Evolutionary conservation across 2,797 vertebrate genomes (phyloP).

Genomic region (Gouania willdenowi): DNA sequence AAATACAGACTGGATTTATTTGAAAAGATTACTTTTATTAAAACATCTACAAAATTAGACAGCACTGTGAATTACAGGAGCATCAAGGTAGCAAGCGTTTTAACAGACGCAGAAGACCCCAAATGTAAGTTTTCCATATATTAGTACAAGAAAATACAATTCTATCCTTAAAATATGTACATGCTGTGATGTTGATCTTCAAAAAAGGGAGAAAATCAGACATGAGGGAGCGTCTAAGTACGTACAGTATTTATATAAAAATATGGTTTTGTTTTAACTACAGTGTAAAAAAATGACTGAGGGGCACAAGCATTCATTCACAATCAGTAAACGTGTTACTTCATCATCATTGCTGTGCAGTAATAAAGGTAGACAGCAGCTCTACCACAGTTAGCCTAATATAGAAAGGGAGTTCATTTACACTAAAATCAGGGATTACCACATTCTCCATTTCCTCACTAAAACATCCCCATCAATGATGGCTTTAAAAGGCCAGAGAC

Average conservation of each 20-base stretch:
- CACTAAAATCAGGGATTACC: constrained; percentile 10
- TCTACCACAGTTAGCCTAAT: constrained; percentile 38
- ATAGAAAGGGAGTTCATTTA: constrained; percentile 13
- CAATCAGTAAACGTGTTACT: constrained; percentile 38
- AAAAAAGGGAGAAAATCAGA: constrained; percentile 61
- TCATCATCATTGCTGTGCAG: constrained; percentile 37
- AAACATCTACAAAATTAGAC: constrained; percentile 82
- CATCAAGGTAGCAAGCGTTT: constrained; percentile 71
- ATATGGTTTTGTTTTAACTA: constrained; percentile 66
- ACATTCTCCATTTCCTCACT: constrained; percentile 11
- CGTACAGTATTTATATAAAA: constrained; percentile 61
- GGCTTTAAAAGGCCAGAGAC: too few relatives aligned
- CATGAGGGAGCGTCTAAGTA: constrained; percentile 50
- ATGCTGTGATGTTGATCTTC: constrained; percentile 69
- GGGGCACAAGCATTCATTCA: constrained; percentile 55
- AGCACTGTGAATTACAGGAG: constrained; percentile 63
- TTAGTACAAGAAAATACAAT: constrained; percentile 87
- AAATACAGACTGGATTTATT: constrained; percentile 53
- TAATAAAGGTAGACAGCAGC: constrained; percentile 32
- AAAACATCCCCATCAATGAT: too few relatives aligned
- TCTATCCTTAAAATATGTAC: constrained; percentile 85
- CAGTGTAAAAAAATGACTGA: constrained; percentile 75
- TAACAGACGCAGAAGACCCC: constrained; percentile 69
- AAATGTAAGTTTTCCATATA: constrained; percentile 77
- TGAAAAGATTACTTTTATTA: constrained; percentile 81